Evolutionary conservation across 2,888 invertebrate genomes (phyloP).

Genomic region (Abscondita cerata): DNA sequence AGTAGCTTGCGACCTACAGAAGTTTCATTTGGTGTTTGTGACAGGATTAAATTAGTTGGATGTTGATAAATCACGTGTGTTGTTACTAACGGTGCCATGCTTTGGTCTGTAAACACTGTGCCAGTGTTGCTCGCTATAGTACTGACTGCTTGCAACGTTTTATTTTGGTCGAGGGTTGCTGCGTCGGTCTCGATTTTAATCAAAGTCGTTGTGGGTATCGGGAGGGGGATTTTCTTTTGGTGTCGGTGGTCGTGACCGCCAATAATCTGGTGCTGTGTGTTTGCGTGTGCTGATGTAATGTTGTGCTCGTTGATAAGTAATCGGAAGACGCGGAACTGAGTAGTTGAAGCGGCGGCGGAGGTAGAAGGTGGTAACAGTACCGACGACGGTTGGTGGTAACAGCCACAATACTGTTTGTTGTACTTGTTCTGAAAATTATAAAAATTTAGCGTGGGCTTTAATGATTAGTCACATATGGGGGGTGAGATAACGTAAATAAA

Average conservation of each 20-base stretch:
- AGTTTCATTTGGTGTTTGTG: slow-evolving; percentile 52
- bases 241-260: slow-evolving; percentile 65
- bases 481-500: too few relatives aligned
- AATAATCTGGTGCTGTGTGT: slow-evolving; percentile 73
- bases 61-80: slow-evolving; percentile 65
- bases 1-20: slow-evolving; percentile 59
- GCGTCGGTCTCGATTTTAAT: slow-evolving; percentile 77
- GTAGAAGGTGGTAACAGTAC: slow-evolving; percentile 65
- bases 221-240: slow-evolving; percentile 60
- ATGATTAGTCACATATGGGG: background rate
- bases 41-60: slow-evolving; percentile 55
- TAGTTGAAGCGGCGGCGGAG: slow-evolving; percentile 72
- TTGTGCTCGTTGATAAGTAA: slow-evolving; percentile 66
- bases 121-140: slow-evolving; percentile 53
- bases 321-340: slow-evolving; percentile 62
- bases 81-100: slow-evolving; percentile 62
- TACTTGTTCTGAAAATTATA: slow-evolving; percentile 64
- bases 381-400: slow-evolving; percentile 64
- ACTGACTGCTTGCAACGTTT: slow-evolving; percentile 56
- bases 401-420: slow-evolving; percentile 81
- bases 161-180: slow-evolving; percentile 55
- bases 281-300: slow-evolving; percentile 71
- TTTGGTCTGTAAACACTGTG: slow-evolving; percentile 60
- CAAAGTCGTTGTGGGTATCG: slow-evolving; percentile 59
- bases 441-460: too few relatives aligned